Evolutionary conservation across 2,113 vertebrate species (phyloP), one percentile per base, ranked within the genome.

Genomic region (Aptenodytes forsteri): DNA sequence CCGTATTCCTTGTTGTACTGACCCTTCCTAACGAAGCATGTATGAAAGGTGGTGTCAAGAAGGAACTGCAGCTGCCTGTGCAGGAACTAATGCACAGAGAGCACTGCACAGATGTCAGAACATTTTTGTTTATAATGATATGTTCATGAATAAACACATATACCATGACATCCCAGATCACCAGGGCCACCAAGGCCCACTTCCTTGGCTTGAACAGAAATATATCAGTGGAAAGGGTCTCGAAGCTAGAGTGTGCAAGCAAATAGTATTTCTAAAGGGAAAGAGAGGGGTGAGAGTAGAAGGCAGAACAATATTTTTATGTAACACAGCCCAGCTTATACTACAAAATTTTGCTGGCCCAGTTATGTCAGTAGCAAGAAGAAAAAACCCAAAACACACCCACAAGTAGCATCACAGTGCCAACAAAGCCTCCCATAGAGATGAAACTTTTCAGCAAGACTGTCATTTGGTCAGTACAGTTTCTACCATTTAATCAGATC

Each of bases 331-430:
- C 40, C 21, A 5, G 70, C 58, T 87, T 83, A 93, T 49, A 91
- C 75, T 93, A 97, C 72, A 89, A 36, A 75, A 90, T 94, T 93
- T 87, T 92, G 52, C 87, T 94, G 90, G 92, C 95, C 97, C 82
- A 90, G 71, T 95, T 97, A 90, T 90, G 92, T 90, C 95, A 95
- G 90, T 3, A 95, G 82, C 9, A 3, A 93, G 85, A 91, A 96
- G 30, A 19, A 85, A 87, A 93, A 94, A 69, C 5, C 61, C 89
- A 67, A 96, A 97, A 96, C 40, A 95, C 62, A 1, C 92, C 93
- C 93, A 97, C 96, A 93, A 97, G 82, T 84, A 81, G 92, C 95
- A 94, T 91, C 90, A 83, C 79, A 59, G 86, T 27, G 71, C 87
- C 95, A 93, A 70, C 85, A 94, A 86, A 94, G 61, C 71, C 79